A percentile compares a stretch with the other conserved stretches of the same genome.
Conservation (phyloP, 2,797 vertebrate genomes). For the Anguilla marmorata region DNA sequence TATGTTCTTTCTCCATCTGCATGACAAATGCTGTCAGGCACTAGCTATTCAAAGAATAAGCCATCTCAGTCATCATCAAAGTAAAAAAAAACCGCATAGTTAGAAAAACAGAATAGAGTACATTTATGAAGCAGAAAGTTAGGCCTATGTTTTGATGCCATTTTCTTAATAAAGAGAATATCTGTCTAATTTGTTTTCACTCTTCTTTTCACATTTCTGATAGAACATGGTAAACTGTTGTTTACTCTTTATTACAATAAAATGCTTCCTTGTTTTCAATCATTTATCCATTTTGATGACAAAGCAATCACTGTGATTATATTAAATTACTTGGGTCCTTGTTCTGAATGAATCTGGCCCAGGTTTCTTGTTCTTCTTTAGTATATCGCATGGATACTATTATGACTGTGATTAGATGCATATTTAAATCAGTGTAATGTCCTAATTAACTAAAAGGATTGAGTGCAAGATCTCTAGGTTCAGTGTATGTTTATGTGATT, state of each 20-base stretch:
- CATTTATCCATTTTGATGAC: not conserved
- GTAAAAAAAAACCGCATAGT: not conserved
- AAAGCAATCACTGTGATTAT: not conserved
- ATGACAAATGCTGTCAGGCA: not conserved
- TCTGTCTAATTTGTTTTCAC: not conserved
- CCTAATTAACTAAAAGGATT: not conserved
- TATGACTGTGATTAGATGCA: not conserved
- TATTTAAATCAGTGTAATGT: not conserved
- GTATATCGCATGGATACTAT: no score
- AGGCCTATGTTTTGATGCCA: no score
- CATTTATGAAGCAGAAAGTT: not conserved
- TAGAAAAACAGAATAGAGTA: not conserved
- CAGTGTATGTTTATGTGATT: not conserved
- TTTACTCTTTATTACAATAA: not conserved
- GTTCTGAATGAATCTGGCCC: not conserved
- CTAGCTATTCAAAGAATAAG: not conserved
- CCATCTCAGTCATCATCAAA: not conserved
- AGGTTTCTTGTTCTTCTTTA: not conserved
- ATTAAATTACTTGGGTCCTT: not conserved
- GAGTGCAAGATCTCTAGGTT: not conserved
- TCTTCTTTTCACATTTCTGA: not conserved
- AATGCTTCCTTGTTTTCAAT: not conserved
- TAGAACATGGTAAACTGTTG: not conserved
- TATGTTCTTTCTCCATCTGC: not conserved
- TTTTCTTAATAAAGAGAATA: not conserved